Conservation (phyloP, 2,888 invertebrate species). For the Acronicta aceris region DNA sequence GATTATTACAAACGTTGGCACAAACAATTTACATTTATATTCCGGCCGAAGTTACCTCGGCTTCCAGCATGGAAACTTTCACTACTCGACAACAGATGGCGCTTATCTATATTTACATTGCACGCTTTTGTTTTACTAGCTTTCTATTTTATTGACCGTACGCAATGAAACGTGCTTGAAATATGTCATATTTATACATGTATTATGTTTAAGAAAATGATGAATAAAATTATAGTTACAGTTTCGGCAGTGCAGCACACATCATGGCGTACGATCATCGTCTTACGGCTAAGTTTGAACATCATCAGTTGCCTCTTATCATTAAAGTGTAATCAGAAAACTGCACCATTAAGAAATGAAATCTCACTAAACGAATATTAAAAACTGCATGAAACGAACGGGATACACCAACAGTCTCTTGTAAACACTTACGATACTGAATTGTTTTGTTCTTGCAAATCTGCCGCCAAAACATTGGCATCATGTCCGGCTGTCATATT, state of each 20-base stretch:
- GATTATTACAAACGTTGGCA: constrained; percentile 87
- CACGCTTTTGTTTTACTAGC: constrained; percentile 65
- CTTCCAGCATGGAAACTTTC: constrained; percentile 62
- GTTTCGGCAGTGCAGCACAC: constrained; percentile 62
- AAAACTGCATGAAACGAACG: constrained; percentile 46
- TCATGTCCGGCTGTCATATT: constrained; percentile 89
- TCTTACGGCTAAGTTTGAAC: constrained; percentile 86
- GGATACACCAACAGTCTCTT: constrained; percentile 54
- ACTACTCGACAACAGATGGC: constrained; percentile 85
- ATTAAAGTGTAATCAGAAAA: constrained; percentile 49
- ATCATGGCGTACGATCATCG: constrained; percentile 70
- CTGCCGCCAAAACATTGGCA: constrained; percentile 80
- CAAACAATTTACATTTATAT: constrained; percentile 84
- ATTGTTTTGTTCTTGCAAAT: constrained; percentile 79
- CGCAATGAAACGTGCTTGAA: constrained; percentile 71
- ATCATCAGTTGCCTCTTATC: constrained; percentile 85
- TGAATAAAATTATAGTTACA: constrained; percentile 50
- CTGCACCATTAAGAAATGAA: constrained; percentile 70
- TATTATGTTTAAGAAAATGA: constrained; percentile 54
- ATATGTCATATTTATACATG: constrained; percentile 36
- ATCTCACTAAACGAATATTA: constrained; percentile 59
- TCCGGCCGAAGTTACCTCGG: constrained; percentile 55
- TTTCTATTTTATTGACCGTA: constrained; percentile 70
- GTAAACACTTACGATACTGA: constrained; percentile 75
- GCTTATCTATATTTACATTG: constrained; percentile 79